phyloP scores from a whole-genome alignment of 2,797 vertebrate genomes.

The Lepilemur ruficaudatus region DNA sequence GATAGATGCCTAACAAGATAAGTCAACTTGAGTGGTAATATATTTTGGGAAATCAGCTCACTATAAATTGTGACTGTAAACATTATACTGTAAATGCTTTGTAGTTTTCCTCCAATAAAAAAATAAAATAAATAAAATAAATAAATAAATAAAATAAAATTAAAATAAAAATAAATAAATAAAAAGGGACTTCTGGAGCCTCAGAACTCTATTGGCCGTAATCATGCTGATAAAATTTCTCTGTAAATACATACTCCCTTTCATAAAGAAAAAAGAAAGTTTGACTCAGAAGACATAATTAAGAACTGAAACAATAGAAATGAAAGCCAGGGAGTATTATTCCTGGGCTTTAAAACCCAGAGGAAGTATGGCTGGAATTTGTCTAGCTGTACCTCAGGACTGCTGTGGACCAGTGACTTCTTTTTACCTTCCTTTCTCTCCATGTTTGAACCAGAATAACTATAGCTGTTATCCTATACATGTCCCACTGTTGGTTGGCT shows the following conservation, averaged over 20 bases:
- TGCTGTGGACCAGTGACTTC: neutral
- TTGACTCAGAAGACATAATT: neutral
- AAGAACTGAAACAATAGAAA: neutral
- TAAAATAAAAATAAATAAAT: neutral
- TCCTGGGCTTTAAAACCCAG: neutral
- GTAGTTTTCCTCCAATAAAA: too few species aligned
- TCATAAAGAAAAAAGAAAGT: neutral
- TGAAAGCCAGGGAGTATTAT: neutral
- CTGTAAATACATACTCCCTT: neutral
- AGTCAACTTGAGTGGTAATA: too few species aligned
- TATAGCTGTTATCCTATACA: neutral
- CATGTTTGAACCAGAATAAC: neutral
- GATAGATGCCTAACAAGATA: too few species aligned
- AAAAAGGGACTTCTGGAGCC: neutral
- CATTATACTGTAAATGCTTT: too few species aligned
- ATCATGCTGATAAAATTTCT: neutral
- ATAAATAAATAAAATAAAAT: too few species aligned
- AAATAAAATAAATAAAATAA: too few species aligned
- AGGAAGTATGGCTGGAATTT: neutral
- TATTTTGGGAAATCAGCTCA: too few species aligned
- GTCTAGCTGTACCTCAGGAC: neutral
- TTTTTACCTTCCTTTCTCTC: neutral
- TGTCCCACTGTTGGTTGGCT: neutral
- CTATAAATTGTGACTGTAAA: too few species aligned
- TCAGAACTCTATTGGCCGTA: neutral